phyloP scores from a whole-genome alignment of 2,888 invertebrate genomes.

The Scaptomyza polygonia region DNA sequence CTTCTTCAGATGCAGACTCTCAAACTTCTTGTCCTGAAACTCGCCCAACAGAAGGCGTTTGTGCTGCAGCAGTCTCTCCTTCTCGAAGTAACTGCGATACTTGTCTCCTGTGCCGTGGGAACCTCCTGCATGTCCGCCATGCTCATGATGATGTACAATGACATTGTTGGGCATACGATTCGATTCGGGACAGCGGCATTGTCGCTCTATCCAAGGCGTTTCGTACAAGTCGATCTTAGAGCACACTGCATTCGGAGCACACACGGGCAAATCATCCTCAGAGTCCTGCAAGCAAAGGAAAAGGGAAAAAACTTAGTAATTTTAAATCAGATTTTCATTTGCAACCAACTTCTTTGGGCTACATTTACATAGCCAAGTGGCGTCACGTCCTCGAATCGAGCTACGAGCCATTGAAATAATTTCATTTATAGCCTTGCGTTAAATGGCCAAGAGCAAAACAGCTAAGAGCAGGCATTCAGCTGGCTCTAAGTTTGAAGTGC shows the following conservation, averaged over 20 bases:
- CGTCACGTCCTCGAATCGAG: slow-evolving; percentile 18
- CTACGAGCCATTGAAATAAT: slow-evolving; percentile 40
- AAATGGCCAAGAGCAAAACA: not conserved
- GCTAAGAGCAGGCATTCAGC: slow-evolving; percentile 14
- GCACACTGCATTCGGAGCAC: slow-evolving; percentile 91
- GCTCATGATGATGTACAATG: slow-evolving; percentile 71
- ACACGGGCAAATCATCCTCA: slow-evolving; percentile 92
- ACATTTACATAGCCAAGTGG: slow-evolving; percentile 47
- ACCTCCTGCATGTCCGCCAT: slow-evolving; percentile 10
- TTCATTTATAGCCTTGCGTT: slow-evolving; percentile 40
- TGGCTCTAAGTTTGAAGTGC: slow-evolving; percentile 35
- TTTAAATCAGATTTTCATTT: slow-evolving; percentile 9
- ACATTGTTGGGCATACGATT: slow-evolving; percentile 79
- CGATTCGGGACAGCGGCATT: slow-evolving; percentile 90
- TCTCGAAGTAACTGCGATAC: slow-evolving; percentile 77
- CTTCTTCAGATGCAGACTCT: slow-evolving; percentile 81
- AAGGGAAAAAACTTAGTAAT: slow-evolving; percentile 8
- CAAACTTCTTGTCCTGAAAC: slow-evolving; percentile 78
- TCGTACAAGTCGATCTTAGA: slow-evolving; percentile 95
- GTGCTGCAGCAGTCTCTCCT: slow-evolving; percentile 77
- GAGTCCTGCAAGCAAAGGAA: slow-evolving; percentile 87
- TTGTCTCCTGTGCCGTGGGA: slow-evolving; percentile 50
- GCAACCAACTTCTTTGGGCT: not conserved
- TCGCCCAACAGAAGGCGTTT: slow-evolving; percentile 75
- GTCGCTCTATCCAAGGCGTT: slow-evolving; percentile 93